Percentiles rank a stretch among this genome's conserved stretches.
Evolutionary conservation across 2,888 invertebrate species (phyloP).

Genomic region (Rutpela maculata): DNA sequence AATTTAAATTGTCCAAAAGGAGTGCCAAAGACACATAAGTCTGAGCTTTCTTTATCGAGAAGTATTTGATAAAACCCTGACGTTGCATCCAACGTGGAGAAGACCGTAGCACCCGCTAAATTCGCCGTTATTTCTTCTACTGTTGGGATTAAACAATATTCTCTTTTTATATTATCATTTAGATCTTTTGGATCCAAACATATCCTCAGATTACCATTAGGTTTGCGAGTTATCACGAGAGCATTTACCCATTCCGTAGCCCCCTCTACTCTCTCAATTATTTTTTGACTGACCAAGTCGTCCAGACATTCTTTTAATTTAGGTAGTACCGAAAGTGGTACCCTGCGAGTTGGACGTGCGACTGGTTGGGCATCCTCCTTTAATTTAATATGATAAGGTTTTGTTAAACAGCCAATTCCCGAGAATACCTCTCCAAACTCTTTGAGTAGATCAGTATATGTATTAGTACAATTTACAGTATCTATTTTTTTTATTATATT

Average conservation of each 20-base stretch:
- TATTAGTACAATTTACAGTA: too few species aligned
- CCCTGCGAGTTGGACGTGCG: too few species aligned
- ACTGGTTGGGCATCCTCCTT: constrained; percentile 33
- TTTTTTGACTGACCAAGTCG: constrained; percentile 50
- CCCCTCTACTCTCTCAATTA: constrained; percentile 43
- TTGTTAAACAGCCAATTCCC: constrained; percentile 53
- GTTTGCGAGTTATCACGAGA: constrained; percentile 52
- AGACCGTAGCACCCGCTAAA: too few species aligned
- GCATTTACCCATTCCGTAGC: constrained; percentile 54
- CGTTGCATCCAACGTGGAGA: too few species aligned
- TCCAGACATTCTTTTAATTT: constrained; percentile 49
- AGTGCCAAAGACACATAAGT: constrained; percentile 46
- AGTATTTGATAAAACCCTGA: constrained; percentile 47
- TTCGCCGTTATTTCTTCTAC: too few species aligned
- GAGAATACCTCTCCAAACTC: constrained; percentile 41
- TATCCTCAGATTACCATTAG: constrained; percentile 54
- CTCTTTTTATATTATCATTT: constrained; percentile 59
- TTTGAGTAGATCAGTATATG: constrained; percentile 41
- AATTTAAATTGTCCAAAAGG: constrained; percentile 47
- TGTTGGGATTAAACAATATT: constrained; percentile 55
- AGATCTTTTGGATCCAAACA: constrained; percentile 64
- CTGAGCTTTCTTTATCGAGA: constrained; percentile 38
- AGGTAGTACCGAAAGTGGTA: too few species aligned
- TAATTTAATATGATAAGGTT: constrained; percentile 32
- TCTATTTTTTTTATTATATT: too few species aligned